Evolutionary conservation across 2,888 invertebrate species (phyloP).

Genomic region (Agrotis ipsilon): DNA sequence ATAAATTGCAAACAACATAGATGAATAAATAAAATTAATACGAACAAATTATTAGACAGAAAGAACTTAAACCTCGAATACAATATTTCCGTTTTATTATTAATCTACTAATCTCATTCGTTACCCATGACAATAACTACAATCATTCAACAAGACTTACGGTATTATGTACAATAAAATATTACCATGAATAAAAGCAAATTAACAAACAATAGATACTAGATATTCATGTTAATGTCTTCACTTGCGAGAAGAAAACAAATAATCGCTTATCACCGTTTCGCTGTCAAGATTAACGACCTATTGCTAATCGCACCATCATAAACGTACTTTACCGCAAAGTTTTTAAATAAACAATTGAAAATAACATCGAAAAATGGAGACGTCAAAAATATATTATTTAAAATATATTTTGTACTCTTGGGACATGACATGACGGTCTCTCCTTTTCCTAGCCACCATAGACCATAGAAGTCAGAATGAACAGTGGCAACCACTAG

Average conservation of each 20-base stretch:
- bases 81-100: neutral
- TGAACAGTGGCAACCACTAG: no score
- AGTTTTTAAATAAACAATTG: neutral
- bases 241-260: slow-evolving; percentile 12
- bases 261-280: slow-evolving; percentile 3
- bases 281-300: slow-evolving; percentile 11
- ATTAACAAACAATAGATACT: slow-evolving; percentile 18
- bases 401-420: neutral
- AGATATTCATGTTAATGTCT: slow-evolving; percentile 10
- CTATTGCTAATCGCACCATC: neutral
- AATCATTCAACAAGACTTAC: no score
- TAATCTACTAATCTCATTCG: neutral
- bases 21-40: no score
- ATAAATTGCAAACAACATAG: no score
- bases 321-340: neutral
- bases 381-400: neutral
- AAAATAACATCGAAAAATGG: neutral
- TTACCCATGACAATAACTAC: neutral
- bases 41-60: no score
- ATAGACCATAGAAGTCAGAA: no score
- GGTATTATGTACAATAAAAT: neutral
- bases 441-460: no score
- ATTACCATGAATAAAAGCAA: slow-evolving; percentile 8
- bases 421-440: no score
- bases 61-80: no score